Evolutionary conservation across 1,140 invertebrate species (phyloP).

Genomic region (Drosophila cardini): DNA sequence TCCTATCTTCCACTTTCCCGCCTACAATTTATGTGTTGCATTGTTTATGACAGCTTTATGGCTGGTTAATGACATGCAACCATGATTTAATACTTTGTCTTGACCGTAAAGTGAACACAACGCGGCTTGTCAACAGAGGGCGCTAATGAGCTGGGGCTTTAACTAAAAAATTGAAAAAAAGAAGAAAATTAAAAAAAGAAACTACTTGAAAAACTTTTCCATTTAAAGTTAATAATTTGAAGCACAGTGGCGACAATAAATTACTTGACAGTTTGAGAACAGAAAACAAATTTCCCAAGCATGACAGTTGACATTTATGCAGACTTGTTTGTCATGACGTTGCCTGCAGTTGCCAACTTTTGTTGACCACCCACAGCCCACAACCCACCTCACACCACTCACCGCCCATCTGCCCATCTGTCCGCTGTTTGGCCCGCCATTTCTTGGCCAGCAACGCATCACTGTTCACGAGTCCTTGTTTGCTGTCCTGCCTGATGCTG

Average conservation of each 20-base stretch:
- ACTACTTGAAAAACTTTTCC: conserved; percentile 53
- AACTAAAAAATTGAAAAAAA: conserved; percentile 4
- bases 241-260: conserved; percentile 40
- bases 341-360: conserved; percentile 25
- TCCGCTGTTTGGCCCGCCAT: not conserved
- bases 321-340: conserved; percentile 57
- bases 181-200: not conserved
- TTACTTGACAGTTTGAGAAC: conserved; percentile 38
- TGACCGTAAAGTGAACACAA: conserved; percentile 15
- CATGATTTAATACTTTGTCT: conserved; percentile 60
- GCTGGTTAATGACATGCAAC: conserved; percentile 74
- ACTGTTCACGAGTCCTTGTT: conserved; percentile 32
- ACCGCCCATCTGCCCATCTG: too few species aligned
- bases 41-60: conserved; percentile 82
- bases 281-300: conserved; percentile 55
- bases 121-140: conserved; percentile 31
- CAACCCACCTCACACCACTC: not conserved
- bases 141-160: conserved; percentile 57
- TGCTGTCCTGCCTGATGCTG: conserved; percentile 42
- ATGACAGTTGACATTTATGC: conserved; percentile 73
- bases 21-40: conserved; percentile 75
- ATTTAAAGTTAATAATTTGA: conserved; percentile 56
- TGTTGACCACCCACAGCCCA: not conserved
- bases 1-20: not conserved
- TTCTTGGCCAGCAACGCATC: conserved; percentile 13